These are phyloP conservation scores for Leptinotarsa haldemani DNA, from an alignment of 2,888 invertebrate genomes.

Conservation along the genomic window DNA sequence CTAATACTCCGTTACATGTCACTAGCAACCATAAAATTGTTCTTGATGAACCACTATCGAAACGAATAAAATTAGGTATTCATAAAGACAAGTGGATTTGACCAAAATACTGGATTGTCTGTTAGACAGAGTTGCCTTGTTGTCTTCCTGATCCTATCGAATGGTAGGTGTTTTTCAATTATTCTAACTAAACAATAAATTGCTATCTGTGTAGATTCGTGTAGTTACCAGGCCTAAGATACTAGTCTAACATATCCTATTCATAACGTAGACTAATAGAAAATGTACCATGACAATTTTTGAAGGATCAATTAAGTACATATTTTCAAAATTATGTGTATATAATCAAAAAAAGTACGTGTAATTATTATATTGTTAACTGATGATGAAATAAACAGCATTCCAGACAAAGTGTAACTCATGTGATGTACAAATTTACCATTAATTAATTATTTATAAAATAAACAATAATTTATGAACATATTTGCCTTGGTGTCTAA, in stretches of 20 bases:
- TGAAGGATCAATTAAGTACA: conserved; percentile 50
- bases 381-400: conserved; percentile 45
- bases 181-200: conserved; percentile 38
- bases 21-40: conserved; percentile 3
- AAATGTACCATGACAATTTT: conserved; percentile 46
- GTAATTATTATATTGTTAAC: conserved; percentile 45
- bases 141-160: conserved; percentile 59
- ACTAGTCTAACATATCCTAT: conserved; percentile 49
- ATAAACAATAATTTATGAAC: conserved; percentile 38
- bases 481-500: conserved; percentile 25
- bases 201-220: conserved; percentile 44
- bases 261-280: conserved; percentile 40
- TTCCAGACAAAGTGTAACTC: conserved; percentile 53
- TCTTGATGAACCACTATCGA: conserved; percentile 5
- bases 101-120: conserved; percentile 41
- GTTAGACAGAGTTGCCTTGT: conserved; percentile 60
- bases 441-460: conserved; percentile 48
- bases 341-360: conserved; percentile 44
- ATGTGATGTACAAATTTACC: conserved; percentile 58
- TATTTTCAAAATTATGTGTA: conserved; percentile 51
- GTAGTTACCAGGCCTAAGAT: conserved; percentile 53
- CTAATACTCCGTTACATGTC: too few species aligned
- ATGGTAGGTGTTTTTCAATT: conserved; percentile 33
- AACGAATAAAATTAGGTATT: background rate
- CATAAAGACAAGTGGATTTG: conserved; percentile 36